Conservation (phyloP, 2,888 invertebrate species). For the Zaprionus lineosus region DNA sequence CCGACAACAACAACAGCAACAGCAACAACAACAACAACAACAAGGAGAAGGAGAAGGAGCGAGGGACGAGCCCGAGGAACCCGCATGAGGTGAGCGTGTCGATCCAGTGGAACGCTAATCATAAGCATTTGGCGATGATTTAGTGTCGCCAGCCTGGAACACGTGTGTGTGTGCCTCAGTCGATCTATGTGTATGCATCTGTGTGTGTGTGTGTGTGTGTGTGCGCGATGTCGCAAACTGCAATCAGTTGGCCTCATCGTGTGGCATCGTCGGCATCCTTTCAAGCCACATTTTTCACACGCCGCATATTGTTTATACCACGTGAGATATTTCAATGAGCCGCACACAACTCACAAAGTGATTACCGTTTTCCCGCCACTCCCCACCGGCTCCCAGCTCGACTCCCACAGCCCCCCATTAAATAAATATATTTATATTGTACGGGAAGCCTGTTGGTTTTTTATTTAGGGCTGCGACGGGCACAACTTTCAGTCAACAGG, state of each 20-base stretch:
- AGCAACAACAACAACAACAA: slow-evolving; percentile 10
- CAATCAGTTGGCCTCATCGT: slow-evolving; percentile 37
- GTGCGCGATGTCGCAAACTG: slow-evolving; percentile 41
- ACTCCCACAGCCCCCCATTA: slow-evolving; percentile 3
- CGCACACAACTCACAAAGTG: slow-evolving; percentile 59
- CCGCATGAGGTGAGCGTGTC: slow-evolving; percentile 65
- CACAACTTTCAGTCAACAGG: slow-evolving; percentile 44
- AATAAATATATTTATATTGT: no score
- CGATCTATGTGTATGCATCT: background rate
- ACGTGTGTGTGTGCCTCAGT: slow-evolving; percentile 55
- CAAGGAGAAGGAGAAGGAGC: no score
- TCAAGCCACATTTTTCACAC: slow-evolving; percentile 76
- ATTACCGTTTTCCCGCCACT: slow-evolving; percentile 26
- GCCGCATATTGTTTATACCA: slow-evolving; percentile 61
- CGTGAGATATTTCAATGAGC: slow-evolving; percentile 58
- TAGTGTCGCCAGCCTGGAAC: slow-evolving; percentile 67
- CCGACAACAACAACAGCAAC: slow-evolving; percentile 34
- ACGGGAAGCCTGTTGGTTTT: slow-evolving; percentile 28
- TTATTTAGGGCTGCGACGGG: slow-evolving; percentile 30
- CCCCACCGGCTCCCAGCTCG: slow-evolving; percentile 1
- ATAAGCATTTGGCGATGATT: slow-evolving; percentile 76
- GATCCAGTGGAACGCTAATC: slow-evolving; percentile 63
- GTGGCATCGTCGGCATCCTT: slow-evolving; percentile 63
- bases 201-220: slow-evolving; percentile 13
- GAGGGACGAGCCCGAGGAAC: slow-evolving; percentile 33